phyloP scores from a whole-genome alignment of 2,113 vertebrate genomes.

The Ardeotis arabs region DNA sequence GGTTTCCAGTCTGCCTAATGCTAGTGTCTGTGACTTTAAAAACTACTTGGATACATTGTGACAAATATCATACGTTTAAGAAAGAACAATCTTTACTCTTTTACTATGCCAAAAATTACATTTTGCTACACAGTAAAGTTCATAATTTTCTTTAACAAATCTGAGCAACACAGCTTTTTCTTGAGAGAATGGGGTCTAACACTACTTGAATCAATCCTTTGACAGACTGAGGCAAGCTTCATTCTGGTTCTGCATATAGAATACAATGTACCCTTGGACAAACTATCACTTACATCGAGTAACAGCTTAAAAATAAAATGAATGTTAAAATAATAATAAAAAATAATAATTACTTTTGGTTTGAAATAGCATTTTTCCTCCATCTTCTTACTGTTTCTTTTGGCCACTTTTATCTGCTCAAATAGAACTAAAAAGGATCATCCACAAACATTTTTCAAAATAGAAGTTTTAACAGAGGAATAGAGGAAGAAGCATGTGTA shows the following conservation, averaged over 20 bases:
- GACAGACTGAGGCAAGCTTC: not conserved
- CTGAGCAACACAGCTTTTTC: not conserved
- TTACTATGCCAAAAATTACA: not conserved
- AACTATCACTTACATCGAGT: not conserved
- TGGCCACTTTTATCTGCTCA: not conserved
- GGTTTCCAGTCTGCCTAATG: not conserved
- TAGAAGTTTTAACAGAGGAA: not conserved
- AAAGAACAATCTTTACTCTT: not conserved
- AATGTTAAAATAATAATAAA: not conserved
- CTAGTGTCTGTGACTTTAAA: not conserved
- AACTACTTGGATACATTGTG: not conserved
- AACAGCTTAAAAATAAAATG: not conserved
- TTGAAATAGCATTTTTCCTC: not conserved
- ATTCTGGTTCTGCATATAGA: not conserved
- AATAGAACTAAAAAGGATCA: not conserved
- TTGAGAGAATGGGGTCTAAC: not conserved
- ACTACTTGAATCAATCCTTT: not conserved
- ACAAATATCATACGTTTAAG: not conserved
- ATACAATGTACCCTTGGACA: not conserved
- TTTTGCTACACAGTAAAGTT: not conserved
- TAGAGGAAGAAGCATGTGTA: not conserved
- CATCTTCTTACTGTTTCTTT: not conserved
- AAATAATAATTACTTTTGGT: not conserved
- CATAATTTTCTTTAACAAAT: not conserved
- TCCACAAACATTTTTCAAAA: not conserved